These are phyloP conservation scores for Lochmaea crataegi DNA, from an alignment of 2,888 invertebrate genomes.

Conservation along the genomic window DNA sequence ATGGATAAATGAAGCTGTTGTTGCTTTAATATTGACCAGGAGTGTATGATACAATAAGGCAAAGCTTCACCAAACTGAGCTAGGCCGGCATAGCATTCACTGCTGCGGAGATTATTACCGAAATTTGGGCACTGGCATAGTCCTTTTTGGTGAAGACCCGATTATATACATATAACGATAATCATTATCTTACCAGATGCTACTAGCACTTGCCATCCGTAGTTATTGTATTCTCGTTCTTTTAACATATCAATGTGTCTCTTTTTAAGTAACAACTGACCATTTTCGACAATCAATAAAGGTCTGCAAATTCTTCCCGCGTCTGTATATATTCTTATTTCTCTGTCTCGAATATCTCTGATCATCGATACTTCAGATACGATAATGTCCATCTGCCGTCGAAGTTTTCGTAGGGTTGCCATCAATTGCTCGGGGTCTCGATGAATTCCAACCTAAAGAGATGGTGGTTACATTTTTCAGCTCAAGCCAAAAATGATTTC, in stretches of 20 bases:
- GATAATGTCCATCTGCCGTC: slow-evolving; percentile 99
- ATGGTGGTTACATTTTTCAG: not conserved
- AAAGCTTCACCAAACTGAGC: too few species aligned
- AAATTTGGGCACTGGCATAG: too few species aligned
- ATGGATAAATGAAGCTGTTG: too few species aligned
- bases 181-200: slow-evolving; percentile 73
- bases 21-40: too few species aligned
- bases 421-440: slow-evolving; percentile 99
- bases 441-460: slow-evolving; percentile 81
- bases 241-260: slow-evolving; percentile 96
- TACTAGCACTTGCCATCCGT: slow-evolving; percentile 83
- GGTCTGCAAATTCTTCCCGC: slow-evolving; percentile 99
- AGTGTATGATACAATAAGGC: too few species aligned
- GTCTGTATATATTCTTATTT: slow-evolving; percentile 99
- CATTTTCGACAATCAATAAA: slow-evolving; percentile 96
- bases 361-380: slow-evolving; percentile 99
- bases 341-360: slow-evolving; percentile 97
- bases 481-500: too few species aligned
- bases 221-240: slow-evolving; percentile 95
- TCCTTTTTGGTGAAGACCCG: too few species aligned
- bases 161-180: too few species aligned
- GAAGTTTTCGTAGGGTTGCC: slow-evolving; percentile 94
- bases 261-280: slow-evolving; percentile 90
- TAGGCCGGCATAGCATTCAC: too few species aligned
- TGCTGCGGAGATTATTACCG: too few species aligned